Evolutionary conservation across 2,888 invertebrate genomes (phyloP).

Genomic region (Drosophila birchii): DNA sequence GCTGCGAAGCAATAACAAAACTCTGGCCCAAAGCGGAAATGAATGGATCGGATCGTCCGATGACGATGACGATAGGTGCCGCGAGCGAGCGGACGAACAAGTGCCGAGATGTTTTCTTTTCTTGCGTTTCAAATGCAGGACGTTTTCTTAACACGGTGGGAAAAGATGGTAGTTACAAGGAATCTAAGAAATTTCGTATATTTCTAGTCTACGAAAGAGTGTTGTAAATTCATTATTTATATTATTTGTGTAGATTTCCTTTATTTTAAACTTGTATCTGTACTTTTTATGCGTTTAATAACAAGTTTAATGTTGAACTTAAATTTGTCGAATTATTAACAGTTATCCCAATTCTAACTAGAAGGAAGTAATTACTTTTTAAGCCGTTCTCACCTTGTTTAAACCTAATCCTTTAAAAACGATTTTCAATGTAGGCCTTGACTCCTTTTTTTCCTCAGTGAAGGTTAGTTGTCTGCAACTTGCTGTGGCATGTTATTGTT

Average conservation of each 20-base stretch:
- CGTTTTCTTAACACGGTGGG: background rate
- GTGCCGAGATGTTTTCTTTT: slow-evolving; percentile 68
- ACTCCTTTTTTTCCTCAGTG: background rate
- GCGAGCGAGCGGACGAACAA: slow-evolving; percentile 63
- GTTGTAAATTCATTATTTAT: too few relatives aligned
- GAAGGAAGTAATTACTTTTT: too few relatives aligned
- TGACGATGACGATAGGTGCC: slow-evolving; percentile 29
- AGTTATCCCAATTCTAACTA: too few relatives aligned
- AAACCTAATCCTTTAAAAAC: background rate
- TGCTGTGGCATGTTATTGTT: slow-evolving; percentile 28
- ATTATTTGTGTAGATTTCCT: too few relatives aligned
- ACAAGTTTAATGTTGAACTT: too few relatives aligned
- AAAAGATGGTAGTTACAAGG: background rate
- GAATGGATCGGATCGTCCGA: slow-evolving; percentile 53
- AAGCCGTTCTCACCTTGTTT: background rate
- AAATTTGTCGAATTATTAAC: too few relatives aligned
- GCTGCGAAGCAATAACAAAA: slow-evolving; percentile 42
- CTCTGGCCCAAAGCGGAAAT: slow-evolving; percentile 67
- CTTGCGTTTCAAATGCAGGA: slow-evolving; percentile 48
- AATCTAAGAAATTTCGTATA: background rate
- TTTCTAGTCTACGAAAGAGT: too few relatives aligned
- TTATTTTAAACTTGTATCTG: too few relatives aligned
- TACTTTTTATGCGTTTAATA: too few relatives aligned
- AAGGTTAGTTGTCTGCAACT: slow-evolving; percentile 34
- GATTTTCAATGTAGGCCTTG: background rate